phyloP scores from a whole-genome alignment of 1,140 invertebrate genomes.

The Bombus difficillimus region DNA sequence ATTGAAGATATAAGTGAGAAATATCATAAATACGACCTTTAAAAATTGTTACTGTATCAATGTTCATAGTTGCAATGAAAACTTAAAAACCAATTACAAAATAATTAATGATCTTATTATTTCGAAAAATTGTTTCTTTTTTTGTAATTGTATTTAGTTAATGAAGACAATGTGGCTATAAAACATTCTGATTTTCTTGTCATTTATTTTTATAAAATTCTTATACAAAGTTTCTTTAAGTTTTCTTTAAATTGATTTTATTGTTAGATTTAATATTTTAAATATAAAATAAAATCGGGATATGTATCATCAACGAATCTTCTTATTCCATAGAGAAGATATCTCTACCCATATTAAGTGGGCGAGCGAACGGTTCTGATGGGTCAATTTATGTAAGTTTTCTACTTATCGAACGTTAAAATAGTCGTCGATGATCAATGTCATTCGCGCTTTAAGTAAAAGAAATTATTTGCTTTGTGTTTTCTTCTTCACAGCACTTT shows the following conservation, averaged over 20 bases:
- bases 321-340: conserved; percentile 79
- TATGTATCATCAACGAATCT: conserved; percentile 61
- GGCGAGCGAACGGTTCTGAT: conserved; percentile 74
- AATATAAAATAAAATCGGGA: conserved; percentile 52
- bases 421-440: conserved; percentile 62
- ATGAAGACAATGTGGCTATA: conserved; percentile 72
- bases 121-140: neutral
- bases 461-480: conserved; percentile 68
- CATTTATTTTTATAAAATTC: neutral
- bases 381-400: conserved; percentile 77
- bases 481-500: conserved; percentile 65
- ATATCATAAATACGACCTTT: neutral
- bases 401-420: conserved; percentile 72
- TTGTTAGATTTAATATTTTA: conserved; percentile 30
- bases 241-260: conserved; percentile 30
- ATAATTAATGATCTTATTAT: neutral
- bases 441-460: conserved; percentile 59
- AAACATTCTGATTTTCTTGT: conserved; percentile 33
- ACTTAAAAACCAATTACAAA: neutral
- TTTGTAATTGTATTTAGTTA: conserved; percentile 10
- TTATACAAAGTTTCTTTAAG: conserved; percentile 11
- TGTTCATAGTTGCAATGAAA: neutral
- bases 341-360: conserved; percentile 78
- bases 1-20: neutral
- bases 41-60: neutral